Conservation (phyloP, 2,797 vertebrate species). For the Malurus splendens region DNA sequence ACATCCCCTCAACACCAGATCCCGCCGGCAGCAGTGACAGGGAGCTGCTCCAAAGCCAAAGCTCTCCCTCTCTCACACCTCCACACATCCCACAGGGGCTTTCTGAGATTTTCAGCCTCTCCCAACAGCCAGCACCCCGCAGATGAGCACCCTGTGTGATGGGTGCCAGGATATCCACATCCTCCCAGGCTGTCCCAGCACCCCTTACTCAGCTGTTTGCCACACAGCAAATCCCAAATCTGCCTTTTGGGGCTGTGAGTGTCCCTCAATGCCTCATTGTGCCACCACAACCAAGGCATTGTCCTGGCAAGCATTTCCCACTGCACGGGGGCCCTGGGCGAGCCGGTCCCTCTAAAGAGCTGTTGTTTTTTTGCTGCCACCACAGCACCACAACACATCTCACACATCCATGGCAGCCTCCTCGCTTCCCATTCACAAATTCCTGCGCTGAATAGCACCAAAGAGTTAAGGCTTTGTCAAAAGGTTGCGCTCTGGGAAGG, state of each 20-base stretch:
- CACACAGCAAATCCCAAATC: background rate
- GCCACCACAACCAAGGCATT: constrained; percentile 62
- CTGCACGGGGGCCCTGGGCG: constrained; percentile 72
- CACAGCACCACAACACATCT: constrained; percentile 72
- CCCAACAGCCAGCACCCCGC: background rate
- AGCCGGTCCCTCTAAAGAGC: constrained; percentile 69
- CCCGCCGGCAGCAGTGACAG: background rate
- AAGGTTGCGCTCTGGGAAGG: constrained; percentile 73
- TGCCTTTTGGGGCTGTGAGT: constrained; percentile 40
- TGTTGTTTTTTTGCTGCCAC: constrained; percentile 83
- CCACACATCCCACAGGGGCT: fast-evolving
- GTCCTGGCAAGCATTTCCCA: constrained; percentile 65
- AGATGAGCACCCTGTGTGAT: background rate
- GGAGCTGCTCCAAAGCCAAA: background rate
- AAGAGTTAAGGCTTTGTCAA: constrained; percentile 68
- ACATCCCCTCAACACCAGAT: background rate
- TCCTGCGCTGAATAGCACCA: constrained; percentile 66
- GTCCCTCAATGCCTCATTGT: constrained; percentile 61
- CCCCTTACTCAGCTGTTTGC: background rate
- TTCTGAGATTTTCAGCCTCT: background rate
- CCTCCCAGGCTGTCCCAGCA: background rate
- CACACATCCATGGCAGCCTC: constrained; percentile 73
- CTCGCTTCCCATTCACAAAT: constrained; percentile 79
- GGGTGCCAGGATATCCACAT: background rate
- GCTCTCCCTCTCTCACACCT: background rate